Evolutionary conservation across 2,113 vertebrate species (phyloP).

Genomic region (Boulengeromyrus knoepffleri): DNA sequence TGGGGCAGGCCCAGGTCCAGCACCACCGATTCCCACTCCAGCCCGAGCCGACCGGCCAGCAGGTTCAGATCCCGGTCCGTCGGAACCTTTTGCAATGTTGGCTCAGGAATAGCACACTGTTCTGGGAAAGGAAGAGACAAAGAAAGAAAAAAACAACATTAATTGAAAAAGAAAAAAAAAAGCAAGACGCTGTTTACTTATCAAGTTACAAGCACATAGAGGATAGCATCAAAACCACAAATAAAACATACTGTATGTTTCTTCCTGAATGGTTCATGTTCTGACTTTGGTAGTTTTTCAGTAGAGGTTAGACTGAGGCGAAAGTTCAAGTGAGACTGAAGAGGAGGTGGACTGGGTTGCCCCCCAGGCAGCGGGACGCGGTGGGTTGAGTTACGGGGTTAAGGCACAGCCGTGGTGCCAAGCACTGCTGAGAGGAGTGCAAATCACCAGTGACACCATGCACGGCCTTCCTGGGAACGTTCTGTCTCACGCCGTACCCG

Average conservation of each 20-base stretch:
- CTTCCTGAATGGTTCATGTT: not conserved
- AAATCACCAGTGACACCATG: not conserved
- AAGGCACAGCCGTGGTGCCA: not conserved
- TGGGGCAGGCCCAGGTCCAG: slow-evolving; percentile 74
- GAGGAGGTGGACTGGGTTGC: not conserved
- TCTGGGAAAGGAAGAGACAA: slow-evolving; percentile 47
- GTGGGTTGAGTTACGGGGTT: not conserved
- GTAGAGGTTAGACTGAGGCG: not conserved
- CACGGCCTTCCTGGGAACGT: not conserved
- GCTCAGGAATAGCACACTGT: slow-evolving; percentile 37
- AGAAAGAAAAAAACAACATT: not conserved
- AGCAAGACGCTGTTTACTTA: not conserved
- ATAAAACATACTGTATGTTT: not conserved
- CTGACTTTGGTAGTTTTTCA: not conserved
- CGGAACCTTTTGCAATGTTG: slow-evolving; percentile 60
- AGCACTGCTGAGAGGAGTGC: not conserved
- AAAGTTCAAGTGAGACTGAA: not conserved
- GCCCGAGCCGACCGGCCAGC: slow-evolving; percentile 68
- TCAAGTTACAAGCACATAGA: not conserved
- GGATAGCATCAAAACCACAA: not conserved
- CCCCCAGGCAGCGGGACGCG: no score
- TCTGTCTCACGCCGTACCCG: not conserved
- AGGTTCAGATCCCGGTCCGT: slow-evolving; percentile 76
- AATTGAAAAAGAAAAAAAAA: not conserved
- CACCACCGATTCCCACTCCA: slow-evolving; percentile 73